Evolutionary conservation across 2,113 vertebrate species (phyloP).

Genomic region (Sorex araneus): DNA sequence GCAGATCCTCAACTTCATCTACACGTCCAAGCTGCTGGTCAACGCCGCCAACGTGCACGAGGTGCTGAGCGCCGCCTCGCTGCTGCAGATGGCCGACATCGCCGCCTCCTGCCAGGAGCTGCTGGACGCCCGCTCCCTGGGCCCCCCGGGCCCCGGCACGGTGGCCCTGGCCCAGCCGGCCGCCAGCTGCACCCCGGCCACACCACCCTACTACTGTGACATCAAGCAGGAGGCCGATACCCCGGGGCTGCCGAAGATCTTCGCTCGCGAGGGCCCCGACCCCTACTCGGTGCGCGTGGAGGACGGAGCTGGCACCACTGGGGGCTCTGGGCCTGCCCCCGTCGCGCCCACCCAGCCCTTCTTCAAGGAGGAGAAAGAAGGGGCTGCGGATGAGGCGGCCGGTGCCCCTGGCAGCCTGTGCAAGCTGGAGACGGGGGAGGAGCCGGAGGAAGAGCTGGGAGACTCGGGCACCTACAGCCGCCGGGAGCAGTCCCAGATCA

Average conservation of each 20-base stretch:
- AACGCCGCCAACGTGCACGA: slow-evolving; percentile 94
- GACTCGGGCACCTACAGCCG: slow-evolving; percentile 85
- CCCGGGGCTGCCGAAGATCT: slow-evolving; percentile 90
- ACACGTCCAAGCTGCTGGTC: slow-evolving; percentile 96
- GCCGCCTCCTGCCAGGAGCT: slow-evolving; percentile 96
- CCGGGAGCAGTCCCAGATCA: slow-evolving; percentile 93
- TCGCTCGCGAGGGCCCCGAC: slow-evolving; percentile 92
- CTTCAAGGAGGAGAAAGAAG: slow-evolving; percentile 93
- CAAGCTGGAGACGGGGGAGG: slow-evolving; percentile 90
- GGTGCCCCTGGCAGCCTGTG: slow-evolving; percentile 83
- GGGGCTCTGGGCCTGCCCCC: slow-evolving; percentile 45
- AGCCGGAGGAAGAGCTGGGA: slow-evolving; percentile 89
- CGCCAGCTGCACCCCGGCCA: slow-evolving; percentile 68
- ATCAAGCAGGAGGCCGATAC: slow-evolving; percentile 95
- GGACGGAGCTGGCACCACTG: slow-evolving; percentile 86
- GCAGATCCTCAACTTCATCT: slow-evolving; percentile 98
- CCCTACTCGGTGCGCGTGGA: slow-evolving; percentile 94
- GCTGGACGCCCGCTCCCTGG: slow-evolving; percentile 93
- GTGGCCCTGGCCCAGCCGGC: slow-evolving; percentile 89
- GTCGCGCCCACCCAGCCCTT: slow-evolving; percentile 90
- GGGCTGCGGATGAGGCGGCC: background rate
- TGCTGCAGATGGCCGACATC: slow-evolving; percentile 97
- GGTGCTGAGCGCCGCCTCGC: slow-evolving; percentile 93
- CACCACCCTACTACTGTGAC: slow-evolving; percentile 92
- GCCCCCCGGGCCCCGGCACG: slow-evolving; percentile 89